Evolutionary conservation across 2,113 vertebrate species (phyloP).

Genomic region (Pterocles gutturalis): DNA sequence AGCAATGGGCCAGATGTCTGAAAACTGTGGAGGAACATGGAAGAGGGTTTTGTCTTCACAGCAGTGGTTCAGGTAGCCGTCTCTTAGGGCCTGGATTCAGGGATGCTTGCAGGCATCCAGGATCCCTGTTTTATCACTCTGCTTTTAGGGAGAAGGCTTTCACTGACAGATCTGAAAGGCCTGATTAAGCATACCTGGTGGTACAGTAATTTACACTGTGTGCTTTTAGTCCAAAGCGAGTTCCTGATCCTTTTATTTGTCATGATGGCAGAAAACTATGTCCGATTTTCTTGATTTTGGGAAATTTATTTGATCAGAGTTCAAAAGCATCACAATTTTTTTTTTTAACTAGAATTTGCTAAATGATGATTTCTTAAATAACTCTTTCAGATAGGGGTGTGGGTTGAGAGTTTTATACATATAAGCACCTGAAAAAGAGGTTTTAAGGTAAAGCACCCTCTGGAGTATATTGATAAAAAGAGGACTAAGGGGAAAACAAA

Average conservation of each 20-base stretch:
- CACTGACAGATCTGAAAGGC: neutral
- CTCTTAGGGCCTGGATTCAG: neutral
- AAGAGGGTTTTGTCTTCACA: neutral
- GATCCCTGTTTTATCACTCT: neutral
- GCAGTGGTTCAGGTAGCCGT: neutral
- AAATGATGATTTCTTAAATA: neutral
- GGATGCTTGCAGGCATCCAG: neutral
- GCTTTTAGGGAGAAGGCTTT: neutral
- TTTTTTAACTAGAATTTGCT: neutral
- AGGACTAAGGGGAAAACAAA: neutral
- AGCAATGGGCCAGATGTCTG: neutral
- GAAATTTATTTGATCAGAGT: neutral
- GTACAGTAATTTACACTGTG: neutral
- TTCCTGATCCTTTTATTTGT: neutral
- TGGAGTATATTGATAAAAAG: neutral
- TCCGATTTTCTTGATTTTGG: neutral
- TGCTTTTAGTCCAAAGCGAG: neutral
- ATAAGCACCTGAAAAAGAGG: neutral
- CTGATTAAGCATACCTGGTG: neutral
- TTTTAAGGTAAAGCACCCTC: neutral
- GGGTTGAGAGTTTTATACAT: neutral
- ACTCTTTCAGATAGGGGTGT: neutral
- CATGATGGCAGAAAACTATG: neutral
- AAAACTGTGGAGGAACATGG: rapidly evolving
- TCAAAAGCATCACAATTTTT: neutral